These are phyloP conservation scores for Thamnaconus septentrionalis DNA, from an alignment of 2,113 vertebrate species.

Conservation along the genomic window DNA sequence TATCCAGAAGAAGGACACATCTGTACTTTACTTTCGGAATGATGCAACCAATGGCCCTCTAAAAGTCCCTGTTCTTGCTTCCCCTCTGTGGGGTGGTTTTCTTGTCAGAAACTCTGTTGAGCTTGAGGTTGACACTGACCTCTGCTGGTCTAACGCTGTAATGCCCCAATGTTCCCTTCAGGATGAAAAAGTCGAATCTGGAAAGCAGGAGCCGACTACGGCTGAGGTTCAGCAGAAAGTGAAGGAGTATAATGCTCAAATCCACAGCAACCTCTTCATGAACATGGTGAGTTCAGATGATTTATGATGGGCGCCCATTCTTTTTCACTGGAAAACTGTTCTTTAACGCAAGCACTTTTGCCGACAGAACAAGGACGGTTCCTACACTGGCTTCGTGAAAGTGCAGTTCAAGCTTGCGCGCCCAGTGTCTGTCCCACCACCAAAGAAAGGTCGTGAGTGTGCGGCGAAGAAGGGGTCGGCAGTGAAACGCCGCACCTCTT, in stretches of 20 bases:
- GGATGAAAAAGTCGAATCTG: slow-evolving; percentile 85
- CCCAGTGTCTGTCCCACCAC: slow-evolving; percentile 86
- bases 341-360: neutral
- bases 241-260: slow-evolving; percentile 93
- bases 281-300: slow-evolving; percentile 80
- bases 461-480: slow-evolving; percentile 62
- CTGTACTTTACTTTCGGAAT: no score
- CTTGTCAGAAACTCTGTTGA: no score
- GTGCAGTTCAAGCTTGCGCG: slow-evolving; percentile 92
- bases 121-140: slow-evolving; percentile 29
- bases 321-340: neutral
- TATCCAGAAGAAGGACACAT: no score
- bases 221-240: slow-evolving; percentile 87
- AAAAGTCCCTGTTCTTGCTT: no score
- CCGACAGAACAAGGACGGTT: slow-evolving; percentile 89
- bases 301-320: neutral
- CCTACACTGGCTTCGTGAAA: slow-evolving; percentile 95
- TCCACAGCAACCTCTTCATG: slow-evolving; percentile 98
- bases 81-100: no score
- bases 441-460: slow-evolving; percentile 77
- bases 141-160: slow-evolving; percentile 37
- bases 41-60: no score
- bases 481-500: slow-evolving; percentile 89
- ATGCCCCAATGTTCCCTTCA: slow-evolving; percentile 49
- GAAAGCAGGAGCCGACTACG: slow-evolving; percentile 82